phyloP scores from a whole-genome alignment of 2,113 vertebrate genomes.

The Tenebrosternarchus preto region DNA sequence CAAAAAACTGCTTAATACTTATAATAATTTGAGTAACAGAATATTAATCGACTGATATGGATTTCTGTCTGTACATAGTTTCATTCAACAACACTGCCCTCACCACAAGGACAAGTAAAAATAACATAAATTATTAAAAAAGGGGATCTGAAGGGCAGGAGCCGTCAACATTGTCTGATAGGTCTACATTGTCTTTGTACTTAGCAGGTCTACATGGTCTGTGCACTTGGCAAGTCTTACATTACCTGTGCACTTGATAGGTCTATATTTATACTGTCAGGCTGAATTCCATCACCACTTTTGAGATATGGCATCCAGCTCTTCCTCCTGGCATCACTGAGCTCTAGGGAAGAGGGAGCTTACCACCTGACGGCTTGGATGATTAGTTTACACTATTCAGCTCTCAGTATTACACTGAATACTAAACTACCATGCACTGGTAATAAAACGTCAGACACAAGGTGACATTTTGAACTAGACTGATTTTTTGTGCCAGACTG shows the following conservation, averaged over 20 bases:
- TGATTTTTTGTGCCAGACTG: too few species aligned
- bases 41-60: neutral
- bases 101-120: slow-evolving; percentile 14
- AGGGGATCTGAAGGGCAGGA: neutral
- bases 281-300: neutral
- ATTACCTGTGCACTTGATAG: neutral
- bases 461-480: neutral
- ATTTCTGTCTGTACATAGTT: slow-evolving; percentile 6
- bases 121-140: neutral
- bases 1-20: neutral
- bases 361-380: neutral
- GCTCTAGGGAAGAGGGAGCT: neutral
- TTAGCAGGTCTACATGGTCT: too few species aligned
- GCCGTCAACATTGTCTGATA: neutral
- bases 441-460: neutral
- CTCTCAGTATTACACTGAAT: neutral
- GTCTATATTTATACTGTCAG: neutral
- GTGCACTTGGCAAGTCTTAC: too few species aligned
- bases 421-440: too few species aligned
- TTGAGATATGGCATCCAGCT: neutral
- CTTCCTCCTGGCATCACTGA: neutral
- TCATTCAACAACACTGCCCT: neutral
- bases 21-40: too few species aligned
- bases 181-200: too few species aligned
- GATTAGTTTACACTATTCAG: neutral